Percentiles rank a stretch among this genome's conserved stretches.
Evolutionary conservation across 1,140 invertebrate genomes (phyloP).

Genomic region (Ostrea denselamellosa): DNA sequence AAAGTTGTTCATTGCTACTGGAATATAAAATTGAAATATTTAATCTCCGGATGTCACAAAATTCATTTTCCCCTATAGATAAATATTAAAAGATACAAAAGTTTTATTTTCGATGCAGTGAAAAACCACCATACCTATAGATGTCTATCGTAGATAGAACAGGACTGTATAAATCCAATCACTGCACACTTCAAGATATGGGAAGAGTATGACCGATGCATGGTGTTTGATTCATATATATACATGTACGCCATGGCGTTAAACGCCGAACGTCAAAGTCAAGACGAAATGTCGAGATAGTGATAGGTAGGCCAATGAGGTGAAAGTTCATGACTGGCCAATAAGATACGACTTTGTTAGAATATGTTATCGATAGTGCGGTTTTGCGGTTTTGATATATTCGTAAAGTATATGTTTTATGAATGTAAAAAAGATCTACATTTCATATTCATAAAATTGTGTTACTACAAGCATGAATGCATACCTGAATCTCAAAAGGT

Average conservation of each 20-base stretch:
- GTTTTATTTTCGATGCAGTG: neutral
- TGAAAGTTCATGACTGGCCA: constrained; percentile 13
- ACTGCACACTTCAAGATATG: neutral
- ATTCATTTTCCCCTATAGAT: neutral
- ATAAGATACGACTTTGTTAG: neutral
- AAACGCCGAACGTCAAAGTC: constrained; percentile 22
- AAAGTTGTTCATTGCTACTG: neutral
- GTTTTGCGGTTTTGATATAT: constrained; percentile 10
- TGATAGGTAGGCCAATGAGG: neutral
- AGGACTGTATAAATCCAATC: neutral
- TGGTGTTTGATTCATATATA: neutral
- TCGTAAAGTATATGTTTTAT: constrained; percentile 26
- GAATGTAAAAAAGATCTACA: constrained; percentile 17
- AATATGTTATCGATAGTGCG: constrained; percentile 23
- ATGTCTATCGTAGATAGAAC: neutral
- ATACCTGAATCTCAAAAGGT: neutral
- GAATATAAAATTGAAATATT: neutral
- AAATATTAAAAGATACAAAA: neutral
- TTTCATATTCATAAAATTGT: constrained; percentile 17
- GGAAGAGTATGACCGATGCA: neutral
- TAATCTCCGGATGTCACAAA: neutral
- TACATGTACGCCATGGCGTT: neutral
- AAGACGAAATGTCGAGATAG: neutral
- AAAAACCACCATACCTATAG: neutral
- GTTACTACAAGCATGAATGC: constrained; percentile 5